Evolutionary conservation across 1,140 invertebrate genomes (phyloP), one percentile per base, ranked within the genome.

Genomic region (Wasmannia auropunctata): DNA sequence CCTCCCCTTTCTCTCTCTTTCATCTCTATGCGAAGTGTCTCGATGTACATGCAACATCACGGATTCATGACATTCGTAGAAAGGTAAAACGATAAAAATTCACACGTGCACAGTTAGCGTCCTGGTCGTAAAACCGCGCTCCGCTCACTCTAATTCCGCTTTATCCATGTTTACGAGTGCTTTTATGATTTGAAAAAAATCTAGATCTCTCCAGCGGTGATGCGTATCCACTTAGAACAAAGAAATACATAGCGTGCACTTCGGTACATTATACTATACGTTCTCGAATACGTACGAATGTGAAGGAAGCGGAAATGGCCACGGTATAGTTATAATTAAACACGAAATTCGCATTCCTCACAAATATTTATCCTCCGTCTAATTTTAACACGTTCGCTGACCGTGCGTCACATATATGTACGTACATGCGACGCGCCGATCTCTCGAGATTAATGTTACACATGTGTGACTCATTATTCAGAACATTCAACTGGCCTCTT

Each of bases 101-200:
- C 34, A 54, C 31, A 80, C 43, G 46, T 8, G 46, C 22, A 14
- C 31, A n/a, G 22, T 80, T 69, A 69, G 34, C 22, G 1, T 0
- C 2, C n/a, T 19, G n/a, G 40, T 34, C 43, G 14, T 79, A 67
- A 80, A 69, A 70, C 51, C 37, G 37, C 56, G 19, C 56, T 22
- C 6, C 11, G 10, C 22, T 16, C 16, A 46, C 43, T 77, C 31
- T 40, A 51, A 77, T 86, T 65, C 28, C 3, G 28, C 40, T 85
- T 79, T 51, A 65, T 63, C 22, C n/a, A 28, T 31, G 58, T 88
- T 88, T 87, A 83, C 69, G 85, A 81, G 69, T 62, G n/a, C n/a
- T 86, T 86, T 88, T 81, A 86, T 40, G 85, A 63, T 43, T 75
- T 51, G n/a, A n/a, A 56, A 51, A 62, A 76, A 58, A 37, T 77